Percentiles rank a stretch among this genome's conserved stretches.
These are phyloP conservation scores for Danaus chrysippus DNA, from an alignment of 2,888 invertebrate species.

Conservation along the genomic window DNA sequence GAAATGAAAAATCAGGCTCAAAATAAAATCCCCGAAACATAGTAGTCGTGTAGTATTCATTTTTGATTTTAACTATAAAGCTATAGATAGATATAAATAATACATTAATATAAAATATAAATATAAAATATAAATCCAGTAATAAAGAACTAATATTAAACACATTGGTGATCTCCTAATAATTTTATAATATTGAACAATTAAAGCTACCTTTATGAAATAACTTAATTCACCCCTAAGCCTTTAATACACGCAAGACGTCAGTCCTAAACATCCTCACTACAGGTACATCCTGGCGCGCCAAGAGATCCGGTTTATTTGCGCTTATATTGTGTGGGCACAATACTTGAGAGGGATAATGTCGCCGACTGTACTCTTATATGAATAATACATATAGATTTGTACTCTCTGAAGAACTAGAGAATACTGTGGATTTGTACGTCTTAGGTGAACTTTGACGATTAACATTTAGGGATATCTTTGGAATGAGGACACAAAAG, in stretches of 20 bases:
- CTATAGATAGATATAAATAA: too few relatives aligned
- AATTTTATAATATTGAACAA: too few relatives aligned
- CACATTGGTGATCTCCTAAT: too few relatives aligned
- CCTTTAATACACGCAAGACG: constrained; percentile 9
- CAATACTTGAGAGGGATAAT: constrained; percentile 63
- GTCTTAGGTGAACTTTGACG: neutral
- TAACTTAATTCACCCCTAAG: neutral
- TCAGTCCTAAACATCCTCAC: constrained; percentile 17
- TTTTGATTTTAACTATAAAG: too few relatives aligned
- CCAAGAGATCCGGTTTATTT: constrained; percentile 68
- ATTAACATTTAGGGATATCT: too few relatives aligned
- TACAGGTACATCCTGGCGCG: constrained; percentile 40
- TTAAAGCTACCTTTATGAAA: neutral
- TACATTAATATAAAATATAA: too few relatives aligned
- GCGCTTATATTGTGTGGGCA: constrained; percentile 77
- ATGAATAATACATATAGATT: constrained; percentile 8
- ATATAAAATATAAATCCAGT: too few relatives aligned
- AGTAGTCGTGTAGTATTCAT: too few relatives aligned
- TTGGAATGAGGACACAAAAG: too few relatives aligned
- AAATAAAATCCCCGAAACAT: too few relatives aligned
- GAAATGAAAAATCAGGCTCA: too few relatives aligned
- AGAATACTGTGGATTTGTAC: neutral
- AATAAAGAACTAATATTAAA: too few relatives aligned
- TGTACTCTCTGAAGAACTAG: neutral
- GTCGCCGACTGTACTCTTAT: constrained; percentile 40